A percentile compares a stretch with the other conserved stretches of the same genome.
These are phyloP conservation scores for Podiceps cristatus DNA, from an alignment of 2,113 vertebrate species.

Conservation along the genomic window DNA sequence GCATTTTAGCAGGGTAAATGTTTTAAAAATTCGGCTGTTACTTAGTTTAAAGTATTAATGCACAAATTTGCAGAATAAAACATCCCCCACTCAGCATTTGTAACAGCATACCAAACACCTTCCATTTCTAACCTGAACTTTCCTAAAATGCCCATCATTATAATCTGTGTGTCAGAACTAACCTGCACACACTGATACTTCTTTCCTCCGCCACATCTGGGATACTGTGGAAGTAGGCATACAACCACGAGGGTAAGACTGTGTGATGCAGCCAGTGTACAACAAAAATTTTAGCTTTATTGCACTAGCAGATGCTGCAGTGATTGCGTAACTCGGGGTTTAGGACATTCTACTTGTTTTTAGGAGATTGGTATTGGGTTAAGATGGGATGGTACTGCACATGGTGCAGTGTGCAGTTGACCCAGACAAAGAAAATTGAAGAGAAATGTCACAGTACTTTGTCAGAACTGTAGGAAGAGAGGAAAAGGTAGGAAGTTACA, in stretches of 20 bases:
- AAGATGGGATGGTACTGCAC: neutral
- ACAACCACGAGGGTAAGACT: neutral
- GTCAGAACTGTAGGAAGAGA: neutral
- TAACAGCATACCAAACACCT: neutral
- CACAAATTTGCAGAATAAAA: neutral
- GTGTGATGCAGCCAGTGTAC: neutral
- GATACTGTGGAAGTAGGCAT: neutral
- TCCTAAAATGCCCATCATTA: neutral
- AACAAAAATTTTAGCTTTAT: neutral
- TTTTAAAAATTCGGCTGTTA: neutral
- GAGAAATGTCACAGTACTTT: neutral
- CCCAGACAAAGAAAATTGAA: neutral
- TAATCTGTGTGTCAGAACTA: neutral
- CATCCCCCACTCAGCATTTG: neutral
- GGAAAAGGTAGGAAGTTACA: neutral
- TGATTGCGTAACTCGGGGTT: neutral
- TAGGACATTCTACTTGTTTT: neutral
- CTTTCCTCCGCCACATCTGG: neutral
- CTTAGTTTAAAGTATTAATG: neutral
- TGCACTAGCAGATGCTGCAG: neutral
- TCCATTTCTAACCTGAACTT: neutral
- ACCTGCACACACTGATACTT: neutral
- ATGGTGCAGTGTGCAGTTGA: neutral
- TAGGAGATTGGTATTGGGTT: neutral
- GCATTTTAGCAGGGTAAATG: neutral